Conservation (phyloP, 2,888 invertebrate genomes). For the Polydesmus complanatus region DNA sequence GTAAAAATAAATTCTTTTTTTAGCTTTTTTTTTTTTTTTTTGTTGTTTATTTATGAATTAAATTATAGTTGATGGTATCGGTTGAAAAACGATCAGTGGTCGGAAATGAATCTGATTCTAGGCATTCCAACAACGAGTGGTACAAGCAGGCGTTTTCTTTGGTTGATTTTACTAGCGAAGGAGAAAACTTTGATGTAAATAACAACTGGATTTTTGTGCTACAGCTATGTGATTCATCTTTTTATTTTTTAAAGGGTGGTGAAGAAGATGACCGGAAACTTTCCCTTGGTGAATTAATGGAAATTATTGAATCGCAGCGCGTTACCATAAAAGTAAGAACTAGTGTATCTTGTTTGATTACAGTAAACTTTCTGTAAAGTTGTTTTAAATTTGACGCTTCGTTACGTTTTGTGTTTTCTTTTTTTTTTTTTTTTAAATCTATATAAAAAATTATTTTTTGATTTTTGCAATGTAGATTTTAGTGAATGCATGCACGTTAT, state of each 20-base stretch:
- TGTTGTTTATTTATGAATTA: no score
- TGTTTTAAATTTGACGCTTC: no score
- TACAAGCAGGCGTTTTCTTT: slow-evolving; percentile 13
- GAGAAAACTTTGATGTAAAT: slow-evolving; percentile 4
- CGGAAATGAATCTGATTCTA: slow-evolving; percentile 9
- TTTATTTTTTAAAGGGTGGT: not conserved
- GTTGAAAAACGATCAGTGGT: not conserved
- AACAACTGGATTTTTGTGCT: no score
- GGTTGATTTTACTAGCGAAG: slow-evolving; percentile 5
- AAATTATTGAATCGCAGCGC: not conserved
- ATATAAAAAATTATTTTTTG: no score
- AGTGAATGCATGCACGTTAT: no score
- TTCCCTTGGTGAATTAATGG: not conserved
- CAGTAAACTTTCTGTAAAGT: no score
- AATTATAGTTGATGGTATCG: not conserved
- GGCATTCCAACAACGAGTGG: slow-evolving; percentile 8
- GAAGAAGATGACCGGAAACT: not conserved
- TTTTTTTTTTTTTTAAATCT: no score
- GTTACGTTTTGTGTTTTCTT: no score
- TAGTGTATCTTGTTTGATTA: no score
- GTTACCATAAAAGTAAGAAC: not conserved
- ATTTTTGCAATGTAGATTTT: no score
- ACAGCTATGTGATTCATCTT: not conserved
- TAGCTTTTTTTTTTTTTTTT: no score
- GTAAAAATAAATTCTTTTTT: not conserved